Base-by-base conservation (phyloP, 1,140 invertebrate genomes). In the Drosophila prosaltans region DNA sequence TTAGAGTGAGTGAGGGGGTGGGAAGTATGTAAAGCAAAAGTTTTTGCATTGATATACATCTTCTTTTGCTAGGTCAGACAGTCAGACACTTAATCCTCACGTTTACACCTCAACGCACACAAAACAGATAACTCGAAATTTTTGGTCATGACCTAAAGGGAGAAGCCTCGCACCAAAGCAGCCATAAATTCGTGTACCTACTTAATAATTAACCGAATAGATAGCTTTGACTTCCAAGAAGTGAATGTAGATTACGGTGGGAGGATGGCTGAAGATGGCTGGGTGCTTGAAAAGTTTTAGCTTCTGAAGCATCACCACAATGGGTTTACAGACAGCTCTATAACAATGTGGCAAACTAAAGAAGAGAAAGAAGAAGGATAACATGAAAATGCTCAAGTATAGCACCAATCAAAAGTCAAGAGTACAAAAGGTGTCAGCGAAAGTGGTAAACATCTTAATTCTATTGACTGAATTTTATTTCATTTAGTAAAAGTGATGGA, bases 61-160 rank as follows among this genome's bases (percentile, higher is more conserved):
- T 64, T 64, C 39, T 65, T 40, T 40, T 39, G 41, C 55, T 28
- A 51, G 40, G 68, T 63, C 80, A 75, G 80, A 88, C 83, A 83
- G 67, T 60, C 66, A 88, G 80, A 80, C 84, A 88, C 83, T 89
- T 89, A 88, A 88, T 88, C 80, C 83, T 70, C 77, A 88, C 84
- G 85, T 88, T 89, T 89, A 88, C 83, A 88, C 83, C 83, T 88
- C 84, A 84, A 72, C 74, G 84, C 73, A 83, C 84, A 89, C 70
- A 80, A 41, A 77, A 80, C 48, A 65, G 62, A 55, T 51, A 36
- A 41, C 30, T 61, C n/a, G 5, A 39, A 55, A 51, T 30, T 32
- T 26, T 32, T 26, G 58, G 65, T 16, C 10, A 6, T n/a, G 28
- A 61, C 45, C 36, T 9, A 32, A 26, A 26, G 43, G 10, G 11